These are phyloP conservation scores for Rhagoletis pomonella DNA, from an alignment of 1,140 invertebrate genomes.

Conservation along the genomic window DNA sequence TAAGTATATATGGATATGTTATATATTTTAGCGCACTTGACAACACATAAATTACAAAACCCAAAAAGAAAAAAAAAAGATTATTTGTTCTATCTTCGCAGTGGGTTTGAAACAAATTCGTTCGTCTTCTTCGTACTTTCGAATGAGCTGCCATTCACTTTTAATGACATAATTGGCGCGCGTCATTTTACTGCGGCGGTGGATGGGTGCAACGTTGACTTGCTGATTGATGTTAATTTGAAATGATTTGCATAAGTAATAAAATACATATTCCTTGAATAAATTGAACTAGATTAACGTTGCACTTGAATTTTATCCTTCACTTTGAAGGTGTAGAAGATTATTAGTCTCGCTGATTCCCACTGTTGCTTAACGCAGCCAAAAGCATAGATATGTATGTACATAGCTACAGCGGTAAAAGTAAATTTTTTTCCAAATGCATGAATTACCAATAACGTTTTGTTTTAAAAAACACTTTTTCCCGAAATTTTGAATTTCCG, in stretches of 20 bases:
- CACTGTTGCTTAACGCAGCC: too few relatives aligned
- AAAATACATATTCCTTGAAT: conserved; percentile 14
- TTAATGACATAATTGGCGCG: background rate
- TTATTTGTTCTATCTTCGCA: background rate
- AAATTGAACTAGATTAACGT: background rate
- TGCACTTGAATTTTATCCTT: conserved; percentile 43
- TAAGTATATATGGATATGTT: too few relatives aligned
- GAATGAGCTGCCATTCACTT: background rate
- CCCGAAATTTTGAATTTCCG: too few relatives aligned
- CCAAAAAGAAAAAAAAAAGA: background rate
- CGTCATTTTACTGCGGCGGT: background rate
- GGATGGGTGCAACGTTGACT: background rate
- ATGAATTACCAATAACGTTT: too few relatives aligned
- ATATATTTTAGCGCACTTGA: background rate
- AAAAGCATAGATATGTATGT: too few relatives aligned
- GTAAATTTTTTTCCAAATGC: too few relatives aligned
- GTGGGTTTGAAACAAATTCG: background rate
- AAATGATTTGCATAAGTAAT: conserved; percentile 25
- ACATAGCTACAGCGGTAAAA: too few relatives aligned
- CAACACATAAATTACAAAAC: background rate
- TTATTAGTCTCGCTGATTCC: too few relatives aligned
- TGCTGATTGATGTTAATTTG: conserved; percentile 23
- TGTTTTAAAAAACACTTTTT: too few relatives aligned
- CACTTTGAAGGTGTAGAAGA: background rate
- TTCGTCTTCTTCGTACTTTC: background rate